Percentiles rank a stretch among this genome's conserved stretches.
Conservation (phyloP, 1,140 invertebrate species). For the Forficula auricularia region DNA sequence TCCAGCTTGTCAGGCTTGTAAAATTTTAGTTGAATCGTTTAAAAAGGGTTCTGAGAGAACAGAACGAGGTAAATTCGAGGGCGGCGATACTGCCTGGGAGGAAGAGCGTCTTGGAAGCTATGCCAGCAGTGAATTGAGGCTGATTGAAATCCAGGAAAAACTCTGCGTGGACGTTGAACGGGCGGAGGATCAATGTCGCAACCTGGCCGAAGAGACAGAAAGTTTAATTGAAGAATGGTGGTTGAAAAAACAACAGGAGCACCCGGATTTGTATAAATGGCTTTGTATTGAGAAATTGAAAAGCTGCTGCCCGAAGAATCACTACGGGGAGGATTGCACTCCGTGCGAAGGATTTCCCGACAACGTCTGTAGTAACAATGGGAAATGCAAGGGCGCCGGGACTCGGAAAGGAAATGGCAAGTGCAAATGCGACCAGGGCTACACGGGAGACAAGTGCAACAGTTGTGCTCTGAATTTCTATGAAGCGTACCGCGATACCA, state of each 20-base stretch:
- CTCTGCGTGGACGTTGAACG: constrained; percentile 57
- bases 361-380: constrained; percentile 67
- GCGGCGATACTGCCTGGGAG: constrained; percentile 94
- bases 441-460: constrained; percentile 61
- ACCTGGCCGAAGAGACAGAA: constrained; percentile 67
- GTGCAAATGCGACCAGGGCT: constrained; percentile 75
- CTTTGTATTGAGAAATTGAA: constrained; percentile 72
- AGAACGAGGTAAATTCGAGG: constrained; percentile 79
- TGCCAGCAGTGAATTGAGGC: constrained; percentile 70
- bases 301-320: constrained; percentile 72
- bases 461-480: constrained; percentile 63
- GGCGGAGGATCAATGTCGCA: constrained; percentile 59
- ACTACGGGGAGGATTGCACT: constrained; percentile 72
- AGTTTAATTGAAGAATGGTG: constrained; percentile 78
- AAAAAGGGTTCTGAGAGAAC: constrained; percentile 75
- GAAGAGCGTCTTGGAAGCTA: constrained; percentile 80
- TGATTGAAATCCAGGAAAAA: constrained; percentile 83
- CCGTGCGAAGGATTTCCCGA: constrained; percentile 61
- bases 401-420: constrained; percentile 84
- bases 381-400: constrained; percentile 85
- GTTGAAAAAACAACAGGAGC: constrained; percentile 50
- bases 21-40: constrained; percentile 60
- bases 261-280: constrained; percentile 50
- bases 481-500: constrained; percentile 57
- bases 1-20: constrained; percentile 65